Evolutionary conservation across 2,888 invertebrate genomes (phyloP).

Genomic region (Gnatocerus cornutus): DNA sequence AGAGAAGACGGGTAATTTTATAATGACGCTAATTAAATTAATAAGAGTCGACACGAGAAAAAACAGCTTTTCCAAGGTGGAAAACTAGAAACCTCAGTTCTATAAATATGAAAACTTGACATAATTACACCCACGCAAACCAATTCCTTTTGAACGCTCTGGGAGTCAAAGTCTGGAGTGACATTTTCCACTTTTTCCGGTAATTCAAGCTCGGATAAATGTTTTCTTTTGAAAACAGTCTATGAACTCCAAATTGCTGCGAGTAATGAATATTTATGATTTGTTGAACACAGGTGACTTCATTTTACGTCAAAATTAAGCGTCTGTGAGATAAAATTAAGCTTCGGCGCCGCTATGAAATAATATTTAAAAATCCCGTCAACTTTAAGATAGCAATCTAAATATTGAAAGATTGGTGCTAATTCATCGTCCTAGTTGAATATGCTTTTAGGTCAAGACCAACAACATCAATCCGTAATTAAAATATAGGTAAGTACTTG

Average conservation of each 20-base stretch:
- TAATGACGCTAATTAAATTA: too few relatives aligned
- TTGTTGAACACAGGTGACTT: not conserved
- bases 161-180: not conserved
- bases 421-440: conserved; percentile 20
- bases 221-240: not conserved
- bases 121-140: not conserved
- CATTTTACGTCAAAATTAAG: not conserved
- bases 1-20: too few relatives aligned
- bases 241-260: not conserved
- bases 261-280: conserved; percentile 3
- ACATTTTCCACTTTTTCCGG: too few relatives aligned
- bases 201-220: not conserved
- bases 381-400: not conserved
- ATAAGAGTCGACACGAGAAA: too few relatives aligned
- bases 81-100: not conserved
- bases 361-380: too few relatives aligned
- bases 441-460: conserved; percentile 31
- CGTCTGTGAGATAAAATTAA: not conserved
- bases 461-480: conserved; percentile 22
- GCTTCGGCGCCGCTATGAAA: too few relatives aligned
- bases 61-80: too few relatives aligned
- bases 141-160: not conserved
- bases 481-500: conserved; percentile 23
- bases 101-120: not conserved
- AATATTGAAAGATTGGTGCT: conserved; percentile 7